Evolutionary conservation across 2,113 vertebrate species (phyloP), one percentile per base, ranked within the genome.

Genomic region (Butorides virescens): DNA sequence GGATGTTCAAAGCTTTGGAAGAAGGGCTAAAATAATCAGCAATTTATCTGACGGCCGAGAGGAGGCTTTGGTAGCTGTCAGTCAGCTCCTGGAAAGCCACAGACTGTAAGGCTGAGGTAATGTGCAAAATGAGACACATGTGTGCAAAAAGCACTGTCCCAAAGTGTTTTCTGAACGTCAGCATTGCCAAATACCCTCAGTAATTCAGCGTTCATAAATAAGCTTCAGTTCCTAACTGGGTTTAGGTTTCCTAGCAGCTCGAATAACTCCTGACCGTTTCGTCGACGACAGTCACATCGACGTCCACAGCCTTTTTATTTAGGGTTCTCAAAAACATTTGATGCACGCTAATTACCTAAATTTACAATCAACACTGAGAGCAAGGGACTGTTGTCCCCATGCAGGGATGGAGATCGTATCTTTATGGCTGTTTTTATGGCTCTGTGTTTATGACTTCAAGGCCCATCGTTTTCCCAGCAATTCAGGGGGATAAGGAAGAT

Each of bases 1-100:
- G 75, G 88, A 78, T 91, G 75, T 82, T 86, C 84, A 89, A 82
- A 96, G 93, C 71, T 50, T 75, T 86, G 71, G 85, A 68, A 95
- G 80, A 70, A 82, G 61, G 84, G 47, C 74, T 91, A 42, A 94
- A 94, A 70, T 65, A 88, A 88, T 91, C 87, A 65, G 80, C 44
- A 65, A 46, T 91, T 77, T 88, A 81, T 93, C 76, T 82, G 87
- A 70, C 47, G 68, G 86, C 73, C 32, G 58, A 63, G 78, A 80
- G 78, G 8, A n/a, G 1, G 13, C 49, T 88, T 76, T 78, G 15
- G 23, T 12, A 85, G 65, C 75, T 86, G 95, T 68, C 90, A 61
- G 71, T 91, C 87, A 88, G 7, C 53, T 59, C 25, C 74, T 70
- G 79, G 74, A 78, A 78, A 88, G 79, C 87, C 83, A 63, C 83